Percentiles rank a stretch among this genome's conserved stretches.
phyloP scores from a whole-genome alignment of 2,113 vertebrate species.

The Hemiscyllium ocellatum region DNA sequence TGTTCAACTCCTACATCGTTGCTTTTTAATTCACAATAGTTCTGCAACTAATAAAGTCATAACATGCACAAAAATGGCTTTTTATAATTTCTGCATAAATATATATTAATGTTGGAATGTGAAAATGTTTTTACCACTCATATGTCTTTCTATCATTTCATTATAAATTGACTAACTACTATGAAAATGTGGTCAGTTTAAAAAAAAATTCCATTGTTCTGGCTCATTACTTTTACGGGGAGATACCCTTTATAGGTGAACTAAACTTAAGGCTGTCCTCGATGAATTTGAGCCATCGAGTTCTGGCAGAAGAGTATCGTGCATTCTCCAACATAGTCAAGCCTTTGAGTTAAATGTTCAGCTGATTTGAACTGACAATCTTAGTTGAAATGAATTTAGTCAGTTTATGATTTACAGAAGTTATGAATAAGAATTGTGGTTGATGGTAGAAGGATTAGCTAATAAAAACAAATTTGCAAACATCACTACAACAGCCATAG shows the following conservation, averaged over 20 bases:
- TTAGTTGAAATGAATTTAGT: background rate
- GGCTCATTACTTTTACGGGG: background rate
- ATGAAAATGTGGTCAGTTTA: background rate
- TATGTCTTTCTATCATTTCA: background rate
- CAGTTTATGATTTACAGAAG: background rate
- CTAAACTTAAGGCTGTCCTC: background rate
- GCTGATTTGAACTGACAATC: background rate
- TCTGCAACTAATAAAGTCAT: conserved; percentile 15
- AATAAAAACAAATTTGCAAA: background rate
- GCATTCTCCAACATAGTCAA: background rate
- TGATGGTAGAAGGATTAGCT: background rate
- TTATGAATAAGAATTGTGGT: background rate
- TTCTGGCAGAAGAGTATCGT: background rate
- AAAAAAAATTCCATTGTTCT: background rate
- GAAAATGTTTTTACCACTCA: background rate
- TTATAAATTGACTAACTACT: background rate
- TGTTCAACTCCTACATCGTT: background rate
- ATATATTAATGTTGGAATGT: background rate
- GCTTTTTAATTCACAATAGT: conserved; percentile 14
- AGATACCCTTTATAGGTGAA: background rate
- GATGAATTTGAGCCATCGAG: background rate
- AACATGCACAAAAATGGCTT: conserved; percentile 23
- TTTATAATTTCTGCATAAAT: conserved; percentile 20
- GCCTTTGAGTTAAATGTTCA: background rate
- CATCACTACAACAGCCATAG: background rate